Evolutionary conservation across 2,888 invertebrate genomes (phyloP), one percentile per base, ranked within the genome.

Genomic region (Lagria hirta): DNA sequence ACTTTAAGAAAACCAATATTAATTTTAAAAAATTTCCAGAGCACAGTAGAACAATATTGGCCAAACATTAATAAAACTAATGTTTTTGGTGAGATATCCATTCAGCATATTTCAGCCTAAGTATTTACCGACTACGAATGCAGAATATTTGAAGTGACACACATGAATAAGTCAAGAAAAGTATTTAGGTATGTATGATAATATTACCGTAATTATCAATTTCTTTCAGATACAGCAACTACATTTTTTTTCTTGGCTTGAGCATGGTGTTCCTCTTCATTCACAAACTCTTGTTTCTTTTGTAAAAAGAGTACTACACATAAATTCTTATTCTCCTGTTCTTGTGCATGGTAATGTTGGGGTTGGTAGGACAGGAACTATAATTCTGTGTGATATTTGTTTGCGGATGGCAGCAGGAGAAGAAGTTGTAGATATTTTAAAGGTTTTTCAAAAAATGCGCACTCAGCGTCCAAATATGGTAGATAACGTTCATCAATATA

Each of bases 281-380:
- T 49, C 61, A 1, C 59, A 61, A 5, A 57, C 70, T 2, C 61
- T 75, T 15, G 69, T 72, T 0, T 58, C 68, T 2, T 72, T 70
- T 44, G 43, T 64, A 4, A 55, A 57, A 48, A 69, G 66, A 51
- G 51, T 76, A 1, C 54, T 72, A 8, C 67, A 69, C 18, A 64
- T 72, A 20, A 67, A 60, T 14, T 47, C 57, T 3, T 49, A 49
- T 13, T 55, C 58, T 6, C 76, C 77, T 1, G 64, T 77, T 3
- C 63, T 78, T 2, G 73, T 80, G 0, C 81, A 80, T 56, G 80
- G 80, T 35, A 78, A 78, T 62, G 80, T 79, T 42, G 81, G 81
- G 2, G 78, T 80, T 11, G 81, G 81, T 1, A 69, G 80, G 48
- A 81, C 81, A 4, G 81, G 81, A 5, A 80, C 79, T 1, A 73